Conservation (phyloP, 2,888 invertebrate genomes). For the Unio delphinus region DNA sequence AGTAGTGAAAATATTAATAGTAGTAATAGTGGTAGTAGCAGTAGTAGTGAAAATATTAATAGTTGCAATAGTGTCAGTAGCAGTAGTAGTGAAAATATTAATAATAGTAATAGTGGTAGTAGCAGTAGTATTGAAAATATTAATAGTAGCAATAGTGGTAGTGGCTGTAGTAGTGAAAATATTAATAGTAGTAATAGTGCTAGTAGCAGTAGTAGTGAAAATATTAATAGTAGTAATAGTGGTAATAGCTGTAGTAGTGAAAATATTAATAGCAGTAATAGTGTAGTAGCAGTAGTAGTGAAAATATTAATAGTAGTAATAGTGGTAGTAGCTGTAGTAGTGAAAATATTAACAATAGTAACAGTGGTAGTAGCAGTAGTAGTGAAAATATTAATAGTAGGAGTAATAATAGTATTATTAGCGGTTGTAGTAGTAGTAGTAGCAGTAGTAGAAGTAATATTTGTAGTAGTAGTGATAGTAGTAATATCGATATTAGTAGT, state of each 20-base stretch:
- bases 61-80: not conserved
- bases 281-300: not conserved
- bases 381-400: conserved; percentile 1
- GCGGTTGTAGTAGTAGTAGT: not conserved
- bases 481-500: not conserved
- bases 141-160: conserved; percentile 11
- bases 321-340: not conserved
- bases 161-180: conserved; percentile 20
- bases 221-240: conserved; percentile 3
- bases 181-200: conserved; percentile 23
- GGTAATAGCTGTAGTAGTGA: not conserved
- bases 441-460: not conserved
- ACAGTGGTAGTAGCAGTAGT: not conserved
- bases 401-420: not conserved
- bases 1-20: not conserved
- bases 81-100: conserved; percentile 16
- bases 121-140: too few species aligned
- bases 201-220: conserved; percentile 2
- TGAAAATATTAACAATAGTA: not conserved
- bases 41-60: not conserved
- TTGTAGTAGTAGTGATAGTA: not conserved
- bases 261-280: not conserved
- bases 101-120: conserved; percentile 15
- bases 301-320: not conserved
- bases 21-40: conserved; percentile 4